phyloP scores from a whole-genome alignment of 2,113 vertebrate genomes.

The Epinephelus lanceolatus region DNA sequence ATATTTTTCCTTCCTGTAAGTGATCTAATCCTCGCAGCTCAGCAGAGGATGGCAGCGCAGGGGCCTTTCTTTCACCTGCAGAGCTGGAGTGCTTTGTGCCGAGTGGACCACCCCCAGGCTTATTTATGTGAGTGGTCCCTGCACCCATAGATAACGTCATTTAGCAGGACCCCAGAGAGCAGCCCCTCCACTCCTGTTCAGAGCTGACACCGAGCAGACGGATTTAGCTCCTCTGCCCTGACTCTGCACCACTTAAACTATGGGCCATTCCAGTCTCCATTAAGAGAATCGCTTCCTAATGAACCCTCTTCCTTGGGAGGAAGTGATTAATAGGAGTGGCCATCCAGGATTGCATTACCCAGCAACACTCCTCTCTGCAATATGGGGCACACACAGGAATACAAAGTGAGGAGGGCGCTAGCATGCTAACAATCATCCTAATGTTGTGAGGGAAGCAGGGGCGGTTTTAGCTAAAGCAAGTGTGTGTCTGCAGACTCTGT shows the following conservation, averaged over 20 bases:
- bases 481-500: background rate
- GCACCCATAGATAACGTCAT: slow-evolving; percentile 67
- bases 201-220: slow-evolving; percentile 60
- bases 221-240: slow-evolving; percentile 69
- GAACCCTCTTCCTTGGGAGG: slow-evolving; percentile 77
- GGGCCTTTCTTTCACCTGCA: slow-evolving; percentile 35
- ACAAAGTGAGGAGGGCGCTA: slow-evolving; percentile 51
- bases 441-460: slow-evolving; percentile 15
- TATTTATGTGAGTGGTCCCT: slow-evolving; percentile 68
- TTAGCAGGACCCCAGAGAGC: slow-evolving; percentile 55
- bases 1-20: slow-evolving; percentile 58
- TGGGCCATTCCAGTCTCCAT: slow-evolving; percentile 72
- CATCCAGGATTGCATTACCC: slow-evolving; percentile 67
- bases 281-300: slow-evolving; percentile 82
- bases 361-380: slow-evolving; percentile 48
- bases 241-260: slow-evolving; percentile 76
- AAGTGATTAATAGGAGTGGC: slow-evolving; percentile 80
- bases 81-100: slow-evolving; percentile 24
- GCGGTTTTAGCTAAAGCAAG: background rate
- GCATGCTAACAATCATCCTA: slow-evolving; percentile 42
- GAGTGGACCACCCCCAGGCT: slow-evolving; percentile 35
- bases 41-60: background rate
- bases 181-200: slow-evolving; percentile 43
- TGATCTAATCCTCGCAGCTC: slow-evolving; percentile 62
- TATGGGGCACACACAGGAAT: slow-evolving; percentile 58